Conservation (phyloP, 2,797 vertebrate genomes). For the Thamnophis elegans region DNA sequence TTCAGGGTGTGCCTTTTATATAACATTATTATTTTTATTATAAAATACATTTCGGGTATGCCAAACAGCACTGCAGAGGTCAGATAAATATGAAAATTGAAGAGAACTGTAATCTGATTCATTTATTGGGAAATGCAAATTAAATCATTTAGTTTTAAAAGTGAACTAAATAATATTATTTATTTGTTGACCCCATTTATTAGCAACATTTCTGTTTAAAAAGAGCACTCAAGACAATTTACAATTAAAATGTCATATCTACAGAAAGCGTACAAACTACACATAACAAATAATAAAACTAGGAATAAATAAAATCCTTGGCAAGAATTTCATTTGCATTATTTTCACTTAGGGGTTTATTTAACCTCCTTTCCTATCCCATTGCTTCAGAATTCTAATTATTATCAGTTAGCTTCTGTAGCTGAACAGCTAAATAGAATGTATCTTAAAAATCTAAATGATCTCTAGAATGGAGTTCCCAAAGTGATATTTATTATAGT, state of each 20-base stretch:
- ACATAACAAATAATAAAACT: neutral
- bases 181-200: neutral
- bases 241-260: neutral
- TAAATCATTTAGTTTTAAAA: neutral
- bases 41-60: neutral
- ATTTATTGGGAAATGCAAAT: neutral
- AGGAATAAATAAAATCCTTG: neutral
- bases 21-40: neutral
- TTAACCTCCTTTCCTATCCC: neutral
- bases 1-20: neutral
- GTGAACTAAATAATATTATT: neutral
- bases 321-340: neutral
- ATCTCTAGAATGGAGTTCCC: neutral
- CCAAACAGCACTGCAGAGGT: neutral
- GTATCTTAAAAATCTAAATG: neutral
- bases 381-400: neutral
- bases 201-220: neutral
- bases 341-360: neutral
- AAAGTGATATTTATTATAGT: neutral
- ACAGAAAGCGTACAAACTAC: neutral
- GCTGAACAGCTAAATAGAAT: neutral
- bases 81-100: neutral
- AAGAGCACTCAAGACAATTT: neutral
- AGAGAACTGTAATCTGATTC: neutral
- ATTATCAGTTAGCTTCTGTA: neutral